These are phyloP conservation scores for Tanytarsus gracilentus DNA, from an alignment of 2,888 invertebrate species.

Conservation along the genomic window DNA sequence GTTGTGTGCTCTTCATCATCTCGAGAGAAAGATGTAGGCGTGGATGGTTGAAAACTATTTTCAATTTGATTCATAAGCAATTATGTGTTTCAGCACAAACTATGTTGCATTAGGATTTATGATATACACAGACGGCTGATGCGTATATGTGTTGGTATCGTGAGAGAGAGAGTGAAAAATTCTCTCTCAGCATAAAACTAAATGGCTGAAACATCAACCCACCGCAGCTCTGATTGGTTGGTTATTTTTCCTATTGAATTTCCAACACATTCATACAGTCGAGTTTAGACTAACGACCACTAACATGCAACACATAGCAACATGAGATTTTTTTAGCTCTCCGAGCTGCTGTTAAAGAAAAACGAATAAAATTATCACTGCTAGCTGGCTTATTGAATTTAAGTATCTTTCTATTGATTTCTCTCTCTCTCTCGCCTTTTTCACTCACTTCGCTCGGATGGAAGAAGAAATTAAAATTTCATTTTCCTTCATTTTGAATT, in stretches of 20 bases:
- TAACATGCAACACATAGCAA: background rate
- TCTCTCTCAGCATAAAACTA: conserved; percentile 8
- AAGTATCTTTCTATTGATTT: conserved; percentile 16
- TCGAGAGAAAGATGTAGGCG: conserved; percentile 18
- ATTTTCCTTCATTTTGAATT: background rate
- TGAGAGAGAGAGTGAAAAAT: conserved; percentile 11
- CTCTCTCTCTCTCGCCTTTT: background rate
- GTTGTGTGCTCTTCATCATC: background rate
- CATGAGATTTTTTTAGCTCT: background rate
- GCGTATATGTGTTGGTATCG: background rate
- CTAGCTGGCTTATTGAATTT: conserved; percentile 22
- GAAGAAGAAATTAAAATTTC: background rate
- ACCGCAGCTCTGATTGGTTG: conserved; percentile 4
- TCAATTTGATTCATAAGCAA: conserved; percentile 25
- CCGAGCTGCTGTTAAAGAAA: background rate
- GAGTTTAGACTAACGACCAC: background rate
- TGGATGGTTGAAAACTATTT: conserved; percentile 9
- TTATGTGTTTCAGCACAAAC: conserved; percentile 25
- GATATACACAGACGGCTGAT: background rate
- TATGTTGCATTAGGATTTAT: conserved; percentile 28
- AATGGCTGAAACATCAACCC: conserved; percentile 19
- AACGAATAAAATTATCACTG: background rate
- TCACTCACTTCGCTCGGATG: background rate
- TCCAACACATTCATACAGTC: background rate
- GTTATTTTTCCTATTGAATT: background rate